Evolutionary conservation across 2,888 invertebrate genomes (phyloP), one percentile per base, ranked within the genome.

Genomic region (Drosophila macrothrix): DNA sequence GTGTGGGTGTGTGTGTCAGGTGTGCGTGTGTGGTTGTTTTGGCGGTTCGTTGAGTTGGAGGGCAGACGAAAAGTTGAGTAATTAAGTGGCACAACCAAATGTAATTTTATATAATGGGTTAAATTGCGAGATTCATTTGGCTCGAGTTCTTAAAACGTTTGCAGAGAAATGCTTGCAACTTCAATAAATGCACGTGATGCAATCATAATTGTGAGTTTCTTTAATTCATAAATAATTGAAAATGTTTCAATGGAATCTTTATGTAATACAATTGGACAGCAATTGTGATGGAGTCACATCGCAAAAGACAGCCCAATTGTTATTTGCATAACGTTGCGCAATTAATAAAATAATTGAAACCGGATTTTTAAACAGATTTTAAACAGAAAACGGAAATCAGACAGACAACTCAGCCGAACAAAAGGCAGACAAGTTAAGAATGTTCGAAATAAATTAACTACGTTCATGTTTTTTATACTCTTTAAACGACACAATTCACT

Each of bases 341-440:
- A 87, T 87, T 83, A 75, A 88, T 80, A 84, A 73, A 82, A 83
- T 77, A 87, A 90, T 87, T 88, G 76, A 85, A 87, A 87, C 75
- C 79, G 79, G 83, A 76, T 87, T 89, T 82, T 46, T 46, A 25
- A 46, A 22, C 76, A 70, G 59, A 73, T 58, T 73, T 76, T 46
- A 67, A 70, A 73, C 39, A 19, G 50, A 67, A 66, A 67, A 63
- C 56, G 61, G 62, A 65, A 65, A 43, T 53, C 62, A 59, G 59
- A 54, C 62, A 65, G 67, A 60, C 50, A 46, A 58, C 41, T 35
- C 60, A 50, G 33, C 64, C 76, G 66, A 64, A 73, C 70, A 80
- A 71, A 76, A 41, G 69, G 60, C 54, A 52, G 66, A 61, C 41
- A 65, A 67, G 60, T 50, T 60, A 69, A 59, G 66, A 83, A 68